Evolutionary conservation across 2,797 vertebrate genomes (phyloP).

Genomic region (Enteromius unitaeniatus): DNA sequence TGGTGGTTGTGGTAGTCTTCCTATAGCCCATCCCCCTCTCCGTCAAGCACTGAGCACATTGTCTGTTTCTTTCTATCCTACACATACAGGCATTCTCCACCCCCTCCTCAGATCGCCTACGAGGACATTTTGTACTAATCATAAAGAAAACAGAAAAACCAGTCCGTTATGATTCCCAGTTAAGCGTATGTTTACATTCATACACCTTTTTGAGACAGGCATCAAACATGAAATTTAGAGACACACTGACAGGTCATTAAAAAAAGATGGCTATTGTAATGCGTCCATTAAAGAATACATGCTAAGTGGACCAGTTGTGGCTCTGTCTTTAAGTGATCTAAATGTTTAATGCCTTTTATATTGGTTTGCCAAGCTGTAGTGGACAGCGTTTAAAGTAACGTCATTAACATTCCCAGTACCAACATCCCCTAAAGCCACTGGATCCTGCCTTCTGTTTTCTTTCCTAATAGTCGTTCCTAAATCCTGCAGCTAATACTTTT

Average conservation of each 20-base stretch:
- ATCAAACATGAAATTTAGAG: background rate
- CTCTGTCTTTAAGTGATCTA: background rate
- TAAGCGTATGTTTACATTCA: background rate
- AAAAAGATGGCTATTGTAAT: background rate
- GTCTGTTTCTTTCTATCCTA: conserved; percentile 21
- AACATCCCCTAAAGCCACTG: background rate
- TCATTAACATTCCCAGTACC: background rate
- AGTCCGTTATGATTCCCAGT: background rate
- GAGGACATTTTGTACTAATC: conserved; percentile 1
- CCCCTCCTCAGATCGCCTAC: conserved; percentile 12
- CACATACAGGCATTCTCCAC: conserved; percentile 7
- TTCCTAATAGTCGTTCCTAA: background rate
- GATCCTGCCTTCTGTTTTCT: background rate
- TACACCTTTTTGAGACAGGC: background rate
- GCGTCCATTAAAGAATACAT: background rate
- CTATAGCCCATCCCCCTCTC: conserved; percentile 23
- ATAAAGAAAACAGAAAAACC: background rate
- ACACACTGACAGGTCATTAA: background rate
- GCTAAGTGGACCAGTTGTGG: background rate
- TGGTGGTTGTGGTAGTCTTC: background rate
- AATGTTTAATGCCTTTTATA: conserved; percentile 33
- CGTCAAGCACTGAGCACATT: conserved; percentile 1
- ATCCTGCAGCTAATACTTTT: background rate
- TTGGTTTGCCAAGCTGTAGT: background rate
- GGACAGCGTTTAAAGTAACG: background rate